Conservation (phyloP, 1,140 invertebrate genomes). For the Drosophila sucinea region DNA sequence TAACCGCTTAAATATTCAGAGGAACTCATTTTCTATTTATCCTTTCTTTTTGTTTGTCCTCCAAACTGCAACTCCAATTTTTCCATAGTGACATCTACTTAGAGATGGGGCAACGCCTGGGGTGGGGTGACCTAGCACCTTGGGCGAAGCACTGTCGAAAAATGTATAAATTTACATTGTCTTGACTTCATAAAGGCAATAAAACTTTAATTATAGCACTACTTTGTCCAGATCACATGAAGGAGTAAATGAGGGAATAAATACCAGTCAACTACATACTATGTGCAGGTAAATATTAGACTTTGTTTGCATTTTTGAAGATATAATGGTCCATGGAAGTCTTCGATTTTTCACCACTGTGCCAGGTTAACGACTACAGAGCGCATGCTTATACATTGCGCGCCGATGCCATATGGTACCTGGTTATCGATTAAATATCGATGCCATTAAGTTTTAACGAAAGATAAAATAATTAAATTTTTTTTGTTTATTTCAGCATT, state of each 20-base stretch:
- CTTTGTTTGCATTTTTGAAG: too few relatives aligned
- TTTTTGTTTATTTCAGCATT: slow-evolving; percentile 9
- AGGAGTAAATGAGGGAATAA: too few relatives aligned
- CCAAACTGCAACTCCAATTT: not conserved
- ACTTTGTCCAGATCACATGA: too few relatives aligned
- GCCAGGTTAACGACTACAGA: not conserved
- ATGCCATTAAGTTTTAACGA: not conserved
- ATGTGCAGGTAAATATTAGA: too few relatives aligned
- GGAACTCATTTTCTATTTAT: slow-evolving; percentile 29
- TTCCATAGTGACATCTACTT: not conserved
- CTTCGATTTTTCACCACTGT: not conserved
- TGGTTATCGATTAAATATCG: slow-evolving; percentile 9
- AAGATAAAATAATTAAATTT: not conserved
- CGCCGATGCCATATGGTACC: not conserved
- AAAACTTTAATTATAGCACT: too few relatives aligned
- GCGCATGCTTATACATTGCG: not conserved
- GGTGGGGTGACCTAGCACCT: not conserved
- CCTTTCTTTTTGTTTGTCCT: not conserved
- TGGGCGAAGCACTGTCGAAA: not conserved
- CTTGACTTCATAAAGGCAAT: not conserved
- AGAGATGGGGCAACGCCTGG: slow-evolving; percentile 3
- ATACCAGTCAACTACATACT: too few relatives aligned
- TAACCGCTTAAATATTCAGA: slow-evolving; percentile 32
- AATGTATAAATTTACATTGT: not conserved
- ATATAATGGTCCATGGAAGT: too few relatives aligned